phyloP scores from a whole-genome alignment of 2,113 vertebrate genomes.

The Pavo muticus region DNA sequence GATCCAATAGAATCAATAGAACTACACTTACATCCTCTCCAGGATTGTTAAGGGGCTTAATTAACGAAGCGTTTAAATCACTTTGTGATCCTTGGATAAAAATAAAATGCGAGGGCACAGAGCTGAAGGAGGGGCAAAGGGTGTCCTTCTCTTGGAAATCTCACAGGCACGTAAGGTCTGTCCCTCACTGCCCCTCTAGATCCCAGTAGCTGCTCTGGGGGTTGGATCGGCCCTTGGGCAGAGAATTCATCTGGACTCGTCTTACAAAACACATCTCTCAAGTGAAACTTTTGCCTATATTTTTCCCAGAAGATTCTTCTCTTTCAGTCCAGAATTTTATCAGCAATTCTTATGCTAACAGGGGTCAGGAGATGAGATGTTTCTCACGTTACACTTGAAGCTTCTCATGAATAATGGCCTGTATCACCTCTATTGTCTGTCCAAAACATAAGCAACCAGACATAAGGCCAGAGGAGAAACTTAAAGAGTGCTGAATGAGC shows the following conservation, averaged over 20 bases:
- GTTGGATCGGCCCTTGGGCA: not conserved
- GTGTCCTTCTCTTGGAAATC: not conserved
- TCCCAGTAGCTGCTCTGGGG: not conserved
- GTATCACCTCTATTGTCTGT: slow-evolving; percentile 87
- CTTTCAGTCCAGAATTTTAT: slow-evolving; percentile 83
- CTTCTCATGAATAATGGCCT: slow-evolving; percentile 82
- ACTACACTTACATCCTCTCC: not conserved
- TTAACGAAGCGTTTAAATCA: not conserved
- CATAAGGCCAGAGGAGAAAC: slow-evolving; percentile 85
- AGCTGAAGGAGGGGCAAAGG: not conserved
- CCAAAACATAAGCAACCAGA: slow-evolving; percentile 81
- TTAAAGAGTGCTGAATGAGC: slow-evolving; percentile 84
- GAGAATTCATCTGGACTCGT: slow-evolving; percentile 33
- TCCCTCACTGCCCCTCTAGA: not conserved
- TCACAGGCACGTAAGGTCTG: not conserved
- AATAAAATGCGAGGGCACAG: not conserved
- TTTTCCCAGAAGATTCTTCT: slow-evolving; percentile 77
- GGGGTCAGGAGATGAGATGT: slow-evolving; percentile 92
- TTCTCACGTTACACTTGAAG: slow-evolving; percentile 94
- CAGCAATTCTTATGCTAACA: slow-evolving; percentile 92
- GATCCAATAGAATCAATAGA: not conserved
- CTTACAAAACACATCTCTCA: slow-evolving; percentile 53
- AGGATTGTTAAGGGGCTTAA: not conserved
- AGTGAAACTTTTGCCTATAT: slow-evolving; percentile 63
- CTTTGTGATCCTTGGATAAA: not conserved